phyloP scores from a whole-genome alignment of 2,797 vertebrate species.

The Intellagama lesueurii region DNA sequence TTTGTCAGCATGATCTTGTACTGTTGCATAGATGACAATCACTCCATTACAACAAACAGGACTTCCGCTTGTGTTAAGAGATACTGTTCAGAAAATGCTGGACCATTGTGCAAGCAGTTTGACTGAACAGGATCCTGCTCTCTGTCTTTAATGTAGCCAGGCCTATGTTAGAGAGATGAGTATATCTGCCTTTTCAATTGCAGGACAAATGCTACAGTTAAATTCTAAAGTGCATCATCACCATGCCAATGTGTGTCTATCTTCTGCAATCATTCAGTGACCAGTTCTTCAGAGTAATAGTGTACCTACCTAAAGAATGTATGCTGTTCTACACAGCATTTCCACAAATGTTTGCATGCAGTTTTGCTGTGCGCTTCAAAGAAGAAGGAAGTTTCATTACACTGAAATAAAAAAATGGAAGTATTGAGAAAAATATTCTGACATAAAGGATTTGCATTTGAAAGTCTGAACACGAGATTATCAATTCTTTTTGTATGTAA shows the following conservation, averaged over 20 bases:
- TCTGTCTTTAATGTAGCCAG: not conserved
- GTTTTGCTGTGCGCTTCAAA: slow-evolving; percentile 87
- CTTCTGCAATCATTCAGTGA: not conserved
- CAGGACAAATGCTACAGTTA: not conserved
- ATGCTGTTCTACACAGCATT: slow-evolving; percentile 89
- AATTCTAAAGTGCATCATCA: not conserved
- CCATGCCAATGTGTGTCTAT: not conserved
- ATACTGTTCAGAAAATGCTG: too few species aligned
- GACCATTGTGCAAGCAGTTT: too few species aligned
- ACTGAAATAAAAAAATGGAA: slow-evolving; percentile 75
- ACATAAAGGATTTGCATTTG: not conserved
- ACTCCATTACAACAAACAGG: too few species aligned
- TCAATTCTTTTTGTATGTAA: not conserved
- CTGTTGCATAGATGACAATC: too few species aligned
- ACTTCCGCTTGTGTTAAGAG: too few species aligned
- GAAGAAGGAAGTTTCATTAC: slow-evolving; percentile 91
- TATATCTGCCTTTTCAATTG: slow-evolving; percentile 6
- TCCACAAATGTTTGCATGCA: slow-evolving; percentile 89
- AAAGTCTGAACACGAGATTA: not conserved
- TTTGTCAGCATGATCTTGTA: too few species aligned
- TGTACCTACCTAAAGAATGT: slow-evolving; percentile 87
- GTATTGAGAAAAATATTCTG: not conserved
- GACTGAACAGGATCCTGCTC: too few species aligned
- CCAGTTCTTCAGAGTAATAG: not conserved
- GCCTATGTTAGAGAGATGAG: not conserved